These are phyloP conservation scores for Grapholita molesta DNA, from an alignment of 1,140 invertebrate genomes.

Conservation along the genomic window DNA sequence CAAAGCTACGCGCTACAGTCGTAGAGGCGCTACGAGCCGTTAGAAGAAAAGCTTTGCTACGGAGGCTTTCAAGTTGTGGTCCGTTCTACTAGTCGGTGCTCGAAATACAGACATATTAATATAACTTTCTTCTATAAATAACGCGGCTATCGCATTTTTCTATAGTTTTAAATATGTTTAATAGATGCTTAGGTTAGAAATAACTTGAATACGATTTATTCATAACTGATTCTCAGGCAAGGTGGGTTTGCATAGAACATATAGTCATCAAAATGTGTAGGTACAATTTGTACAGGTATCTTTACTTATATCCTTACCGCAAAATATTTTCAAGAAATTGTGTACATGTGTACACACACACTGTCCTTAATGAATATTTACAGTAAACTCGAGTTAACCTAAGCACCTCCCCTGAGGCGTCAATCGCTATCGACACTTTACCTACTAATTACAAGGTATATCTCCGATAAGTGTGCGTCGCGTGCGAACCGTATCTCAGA, in stretches of 20 bases:
- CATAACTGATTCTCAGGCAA: no score
- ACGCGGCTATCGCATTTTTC: no score
- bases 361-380: not conserved
- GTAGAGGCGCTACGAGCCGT: slow-evolving; percentile 54
- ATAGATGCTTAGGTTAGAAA: no score
- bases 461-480: slow-evolving; percentile 52
- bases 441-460: slow-evolving; percentile 54
- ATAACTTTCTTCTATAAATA: no score
- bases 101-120: not conserved
- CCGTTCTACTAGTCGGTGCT: not conserved
- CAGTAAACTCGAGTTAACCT: not conserved
- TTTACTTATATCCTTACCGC: no score
- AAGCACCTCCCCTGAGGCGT: slow-evolving; percentile 2
- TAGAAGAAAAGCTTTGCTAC: slow-evolving; percentile 46
- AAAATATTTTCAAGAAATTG: no score
- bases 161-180: no score
- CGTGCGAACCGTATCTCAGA: slow-evolving; percentile 36
- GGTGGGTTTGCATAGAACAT: no score
- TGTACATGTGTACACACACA: not conserved
- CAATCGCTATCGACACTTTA: slow-evolving; percentile 12
- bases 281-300: no score
- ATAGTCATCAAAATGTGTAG: no score
- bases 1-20: slow-evolving; percentile 53
- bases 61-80: not conserved
- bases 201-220: no score